Percentiles rank a stretch among this genome's conserved stretches.
phyloP scores from a whole-genome alignment of 2,888 invertebrate species.

The Microplitis manilae region DNA sequence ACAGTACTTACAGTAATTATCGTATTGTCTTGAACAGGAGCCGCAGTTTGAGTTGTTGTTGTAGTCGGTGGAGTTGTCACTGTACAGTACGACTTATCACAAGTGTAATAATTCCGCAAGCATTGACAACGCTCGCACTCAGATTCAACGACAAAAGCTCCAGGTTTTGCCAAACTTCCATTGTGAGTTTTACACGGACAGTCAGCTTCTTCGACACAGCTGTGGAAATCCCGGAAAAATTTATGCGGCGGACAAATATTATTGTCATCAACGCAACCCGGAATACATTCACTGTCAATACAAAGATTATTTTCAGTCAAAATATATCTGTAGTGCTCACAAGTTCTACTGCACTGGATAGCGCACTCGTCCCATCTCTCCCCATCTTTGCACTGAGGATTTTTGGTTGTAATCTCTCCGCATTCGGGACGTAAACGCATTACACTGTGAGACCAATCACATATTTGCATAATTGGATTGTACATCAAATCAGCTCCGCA shows the following conservation, averaged over 20 bases:
- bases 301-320: slow-evolving; percentile 63
- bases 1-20: slow-evolving; percentile 51
- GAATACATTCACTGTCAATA: slow-evolving; percentile 65
- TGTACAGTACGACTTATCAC: slow-evolving; percentile 76
- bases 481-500: slow-evolving; percentile 79
- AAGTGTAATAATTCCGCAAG: slow-evolving; percentile 82
- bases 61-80: slow-evolving; percentile 37
- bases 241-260: slow-evolving; percentile 75
- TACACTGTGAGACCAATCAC: slow-evolving; percentile 79
- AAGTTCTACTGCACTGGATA: slow-evolving; percentile 81
- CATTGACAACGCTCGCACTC: slow-evolving; percentile 86
- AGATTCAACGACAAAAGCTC: slow-evolving; percentile 75
- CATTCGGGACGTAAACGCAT: slow-evolving; percentile 77
- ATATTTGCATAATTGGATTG: slow-evolving; percentile 77
- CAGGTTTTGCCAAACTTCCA: slow-evolving; percentile 81
- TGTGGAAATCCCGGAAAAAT: slow-evolving; percentile 81
- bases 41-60: neutral
- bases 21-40: neutral
- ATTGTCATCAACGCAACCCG: slow-evolving; percentile 55
- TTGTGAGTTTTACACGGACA: slow-evolving; percentile 83
- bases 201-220: slow-evolving; percentile 81
- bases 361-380: slow-evolving; percentile 80
- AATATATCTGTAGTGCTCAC: slow-evolving; percentile 76
- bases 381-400: slow-evolving; percentile 65
- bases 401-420: slow-evolving; percentile 35